These are phyloP conservation scores for Saturnia pavonia DNA, from an alignment of 2,888 invertebrate genomes.

Conservation along the genomic window DNA sequence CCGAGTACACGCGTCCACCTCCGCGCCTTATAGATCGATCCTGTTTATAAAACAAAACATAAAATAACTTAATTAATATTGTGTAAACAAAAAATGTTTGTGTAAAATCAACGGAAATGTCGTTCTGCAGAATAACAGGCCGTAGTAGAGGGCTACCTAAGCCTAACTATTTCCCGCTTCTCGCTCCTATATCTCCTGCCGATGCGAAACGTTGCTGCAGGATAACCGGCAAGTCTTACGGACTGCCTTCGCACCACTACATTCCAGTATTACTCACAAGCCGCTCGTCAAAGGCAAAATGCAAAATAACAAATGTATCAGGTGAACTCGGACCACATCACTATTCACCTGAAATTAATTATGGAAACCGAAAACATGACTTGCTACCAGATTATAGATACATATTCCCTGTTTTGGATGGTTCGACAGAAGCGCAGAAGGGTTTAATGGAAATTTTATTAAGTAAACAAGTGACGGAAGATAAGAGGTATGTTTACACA, in stretches of 20 bases:
- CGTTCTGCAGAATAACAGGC: conserved; percentile 91
- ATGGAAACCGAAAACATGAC: conserved; percentile 86
- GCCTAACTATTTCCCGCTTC: conserved; percentile 90
- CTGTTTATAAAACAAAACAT: conserved; percentile 43
- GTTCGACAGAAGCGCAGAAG: conserved; percentile 85
- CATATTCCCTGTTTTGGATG: conserved; percentile 87
- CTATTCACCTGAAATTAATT: conserved; percentile 81
- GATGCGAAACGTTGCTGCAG: conserved; percentile 90
- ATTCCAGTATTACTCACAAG: conserved; percentile 86
- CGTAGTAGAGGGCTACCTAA: conserved; percentile 90
- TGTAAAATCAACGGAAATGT: conserved; percentile 75
- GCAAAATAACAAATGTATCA: conserved; percentile 85
- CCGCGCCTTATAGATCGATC: conserved; percentile 47
- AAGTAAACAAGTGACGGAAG: conserved; percentile 80
- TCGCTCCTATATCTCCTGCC: conserved; percentile 91
- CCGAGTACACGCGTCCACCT: conserved; percentile 59
- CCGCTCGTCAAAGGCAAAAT: conserved; percentile 76
- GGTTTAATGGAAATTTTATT: conserved; percentile 83
- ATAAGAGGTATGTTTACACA: conserved; percentile 87
- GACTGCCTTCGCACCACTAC: conserved; percentile 88
- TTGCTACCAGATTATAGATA: conserved; percentile 87
- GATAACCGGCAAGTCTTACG: conserved; percentile 89
- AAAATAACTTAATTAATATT: conserved; percentile 33
- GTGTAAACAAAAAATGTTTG: conserved; percentile 71
- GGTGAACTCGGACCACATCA: conserved; percentile 84